phyloP scores from a whole-genome alignment of 2,888 invertebrate genomes.

The Chaetogeoica ovagalla region DNA sequence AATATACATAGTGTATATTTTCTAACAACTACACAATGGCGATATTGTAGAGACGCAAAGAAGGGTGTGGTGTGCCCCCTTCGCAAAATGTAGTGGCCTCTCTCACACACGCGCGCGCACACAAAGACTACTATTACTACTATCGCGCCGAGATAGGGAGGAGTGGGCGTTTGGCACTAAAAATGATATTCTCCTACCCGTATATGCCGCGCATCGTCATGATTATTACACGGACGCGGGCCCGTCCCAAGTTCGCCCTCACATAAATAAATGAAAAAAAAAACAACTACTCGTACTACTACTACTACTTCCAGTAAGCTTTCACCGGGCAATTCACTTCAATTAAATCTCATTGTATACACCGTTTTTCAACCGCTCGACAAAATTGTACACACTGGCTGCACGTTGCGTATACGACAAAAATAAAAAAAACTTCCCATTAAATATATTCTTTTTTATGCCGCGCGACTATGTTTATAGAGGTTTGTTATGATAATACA shows the following conservation, averaged over 20 bases:
- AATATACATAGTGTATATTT: slow-evolving; percentile 5
- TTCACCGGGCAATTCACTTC: slow-evolving; percentile 42
- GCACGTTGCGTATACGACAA: background rate
- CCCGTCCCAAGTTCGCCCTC: slow-evolving; percentile 47
- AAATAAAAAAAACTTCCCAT: slow-evolving; percentile 11
- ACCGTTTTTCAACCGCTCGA: slow-evolving; percentile 10
- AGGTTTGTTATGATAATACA: too few species aligned
- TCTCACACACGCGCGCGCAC: background rate
- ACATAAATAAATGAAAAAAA: background rate
- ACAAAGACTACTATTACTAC: too few species aligned
- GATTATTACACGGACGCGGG: slow-evolving; percentile 40
- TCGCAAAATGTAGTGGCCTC: slow-evolving; percentile 50
- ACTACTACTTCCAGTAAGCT: slow-evolving; percentile 8
- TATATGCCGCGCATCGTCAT: slow-evolving; percentile 42
- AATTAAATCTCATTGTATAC: slow-evolving; percentile 45
- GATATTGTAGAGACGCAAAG: slow-evolving; percentile 30
- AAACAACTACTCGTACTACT: background rate
- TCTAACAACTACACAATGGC: slow-evolving; percentile 40
- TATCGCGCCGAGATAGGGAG: background rate
- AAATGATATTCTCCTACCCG: slow-evolving; percentile 53
- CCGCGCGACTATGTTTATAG: background rate
- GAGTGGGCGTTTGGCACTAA: slow-evolving; percentile 53
- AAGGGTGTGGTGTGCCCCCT: slow-evolving; percentile 50
- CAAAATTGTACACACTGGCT: background rate
- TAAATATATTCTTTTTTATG: background rate